phyloP scores from a whole-genome alignment of 2,113 vertebrate species.

The Crotalus horridus region DNA sequence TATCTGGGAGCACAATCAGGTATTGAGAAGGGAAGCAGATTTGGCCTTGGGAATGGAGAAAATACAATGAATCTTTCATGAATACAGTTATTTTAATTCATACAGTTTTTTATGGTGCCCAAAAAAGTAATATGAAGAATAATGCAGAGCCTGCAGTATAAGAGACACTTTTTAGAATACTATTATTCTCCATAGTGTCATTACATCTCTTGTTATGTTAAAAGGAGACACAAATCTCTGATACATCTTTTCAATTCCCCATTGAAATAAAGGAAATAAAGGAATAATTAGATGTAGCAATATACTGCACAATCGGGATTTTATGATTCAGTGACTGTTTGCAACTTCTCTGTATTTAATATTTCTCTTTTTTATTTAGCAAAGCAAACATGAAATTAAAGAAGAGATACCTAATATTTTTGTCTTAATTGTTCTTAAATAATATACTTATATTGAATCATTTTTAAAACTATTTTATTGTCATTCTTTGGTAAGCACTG shows the following conservation, averaged over 20 bases:
- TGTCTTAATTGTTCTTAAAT: constrained; percentile 17
- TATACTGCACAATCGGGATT: background rate
- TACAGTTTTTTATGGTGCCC: background rate
- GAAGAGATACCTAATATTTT: constrained; percentile 3
- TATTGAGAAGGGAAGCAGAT: background rate
- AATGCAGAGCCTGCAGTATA: background rate
- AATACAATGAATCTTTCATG: background rate
- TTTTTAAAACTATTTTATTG: background rate
- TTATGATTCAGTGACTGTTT: background rate
- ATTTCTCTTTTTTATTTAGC: background rate
- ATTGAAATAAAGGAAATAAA: constrained; percentile 19
- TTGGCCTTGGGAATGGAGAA: background rate
- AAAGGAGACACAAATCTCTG: background rate
- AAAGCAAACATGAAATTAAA: constrained; percentile 2
- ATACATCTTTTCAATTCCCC: background rate
- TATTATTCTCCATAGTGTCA: background rate
- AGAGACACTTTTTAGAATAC: background rate
- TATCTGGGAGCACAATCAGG: background rate
- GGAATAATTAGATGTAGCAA: background rate
- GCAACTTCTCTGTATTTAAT: background rate
- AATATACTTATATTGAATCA: background rate
- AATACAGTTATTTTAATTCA: background rate
- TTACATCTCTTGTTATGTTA: background rate
- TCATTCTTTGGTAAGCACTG: background rate
- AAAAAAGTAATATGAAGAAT: background rate